Base-by-base conservation (phyloP, 2,113 vertebrate genomes). In the Xiphophorus hellerii region DNA sequence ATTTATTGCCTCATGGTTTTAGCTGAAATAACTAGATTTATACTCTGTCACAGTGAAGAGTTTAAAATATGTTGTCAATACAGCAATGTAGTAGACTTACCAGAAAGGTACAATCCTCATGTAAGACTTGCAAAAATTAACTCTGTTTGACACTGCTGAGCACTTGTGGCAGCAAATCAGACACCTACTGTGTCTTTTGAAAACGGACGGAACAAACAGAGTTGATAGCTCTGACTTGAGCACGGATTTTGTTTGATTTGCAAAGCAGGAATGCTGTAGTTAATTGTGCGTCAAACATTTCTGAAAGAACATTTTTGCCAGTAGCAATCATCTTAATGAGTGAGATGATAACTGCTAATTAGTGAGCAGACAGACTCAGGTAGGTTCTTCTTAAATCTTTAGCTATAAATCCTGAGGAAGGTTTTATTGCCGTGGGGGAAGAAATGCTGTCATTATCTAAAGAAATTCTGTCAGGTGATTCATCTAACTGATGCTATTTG, bases 331-430 rank as follows among this genome's bases (percentile, higher is more conserved):
- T 64, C 58, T 64, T 85, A 62, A 85, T 87, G 78, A 72, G 44
- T 67, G 51, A 77, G 74, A 82, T 71, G 73, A 78, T 81, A 66
- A 73, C 29, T 78, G 78, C n/a, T 7, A 82, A 71, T 85, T 72
- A 80, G 71, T 69, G 11, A n/a, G 10, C 29, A 62, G 33, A 42
- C 51, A 60, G 63, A 14, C 27, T 54, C 35, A 62, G 27, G 20
- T 75, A 63, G 27, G 29, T n/a, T 28, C 54, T 77, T 69, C 31
- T 14, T 44, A 61, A 76, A 62, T 20, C 3, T 76, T 3, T 42
- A 17, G 51, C 44, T 62, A 44, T 68, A 37, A 75, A 68, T 31
- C 35, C 31, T 30, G 28, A 42, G 44, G 37, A 58, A 58, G 51
- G 25, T 58, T 58, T 58, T n/a, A 58, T 58, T 22, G 25, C 51